phyloP scores from a whole-genome alignment of 2,797 vertebrate species.

The Melanotaenia boesemani region DNA sequence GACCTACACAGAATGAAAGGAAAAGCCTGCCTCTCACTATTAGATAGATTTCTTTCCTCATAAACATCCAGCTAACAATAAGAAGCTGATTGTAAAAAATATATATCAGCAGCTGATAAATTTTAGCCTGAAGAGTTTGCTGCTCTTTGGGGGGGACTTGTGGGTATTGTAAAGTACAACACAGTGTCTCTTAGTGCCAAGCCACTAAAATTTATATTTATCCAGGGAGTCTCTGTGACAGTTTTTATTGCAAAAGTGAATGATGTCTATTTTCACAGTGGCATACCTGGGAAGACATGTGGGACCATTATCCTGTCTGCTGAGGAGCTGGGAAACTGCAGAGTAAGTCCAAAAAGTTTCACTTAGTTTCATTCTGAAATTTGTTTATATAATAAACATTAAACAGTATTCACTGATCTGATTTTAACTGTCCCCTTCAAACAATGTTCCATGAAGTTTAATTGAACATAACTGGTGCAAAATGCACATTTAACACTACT shows the following conservation, averaged over 20 bases:
- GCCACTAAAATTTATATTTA: not conserved
- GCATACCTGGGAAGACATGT: conserved; percentile 92
- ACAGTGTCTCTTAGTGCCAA: not conserved
- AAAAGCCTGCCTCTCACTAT: not conserved
- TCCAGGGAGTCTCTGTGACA: not conserved
- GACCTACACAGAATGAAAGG: not conserved
- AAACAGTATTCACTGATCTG: conserved; percentile 18
- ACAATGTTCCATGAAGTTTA: conserved; percentile 14
- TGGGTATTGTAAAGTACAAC: not conserved
- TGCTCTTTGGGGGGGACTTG: not conserved
- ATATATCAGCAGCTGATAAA: not conserved
- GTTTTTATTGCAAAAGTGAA: conserved; percentile 34
- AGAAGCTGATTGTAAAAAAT: not conserved
- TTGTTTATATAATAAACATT: conserved; percentile 26
- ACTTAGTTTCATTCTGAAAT: conserved; percentile 5
- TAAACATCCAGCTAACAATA: too few relatives aligned
- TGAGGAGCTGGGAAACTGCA: conserved; percentile 94
- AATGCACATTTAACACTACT: conserved; percentile 40
- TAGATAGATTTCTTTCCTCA: too few relatives aligned
- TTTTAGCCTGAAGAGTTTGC: not conserved
- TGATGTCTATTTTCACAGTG: conserved; percentile 77
- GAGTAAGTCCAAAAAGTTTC: conserved; percentile 85
- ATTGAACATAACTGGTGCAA: conserved; percentile 34
- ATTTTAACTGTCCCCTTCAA: conserved; percentile 27
- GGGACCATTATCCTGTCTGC: conserved; percentile 92